Conservation (phyloP, 2,888 invertebrate genomes). For the Psococerastis gibbosa region DNA sequence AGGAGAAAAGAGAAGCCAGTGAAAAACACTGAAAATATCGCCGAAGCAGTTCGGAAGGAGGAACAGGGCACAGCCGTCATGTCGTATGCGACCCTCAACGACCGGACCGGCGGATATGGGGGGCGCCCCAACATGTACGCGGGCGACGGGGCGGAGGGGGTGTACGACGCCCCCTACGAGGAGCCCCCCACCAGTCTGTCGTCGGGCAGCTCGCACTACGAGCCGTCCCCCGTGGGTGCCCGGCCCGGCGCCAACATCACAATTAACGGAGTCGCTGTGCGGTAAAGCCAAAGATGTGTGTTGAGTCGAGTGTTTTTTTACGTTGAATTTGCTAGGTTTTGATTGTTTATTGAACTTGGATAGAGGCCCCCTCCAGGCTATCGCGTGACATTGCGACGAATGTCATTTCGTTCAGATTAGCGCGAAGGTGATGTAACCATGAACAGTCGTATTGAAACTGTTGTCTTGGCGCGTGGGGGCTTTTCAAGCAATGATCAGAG, state of each 20-base stretch:
- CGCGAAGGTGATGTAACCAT: too few species aligned
- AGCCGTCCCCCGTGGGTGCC: constrained; percentile 41
- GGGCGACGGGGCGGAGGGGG: constrained; percentile 38
- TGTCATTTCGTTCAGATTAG: too few species aligned
- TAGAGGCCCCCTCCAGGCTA: too few species aligned
- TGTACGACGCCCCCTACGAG: constrained; percentile 59
- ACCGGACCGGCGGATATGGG: constrained; percentile 31
- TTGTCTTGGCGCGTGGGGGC: too few species aligned
- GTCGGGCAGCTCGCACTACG: constrained; percentile 39
- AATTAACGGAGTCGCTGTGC: constrained; percentile 74
- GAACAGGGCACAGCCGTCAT: constrained; percentile 74
- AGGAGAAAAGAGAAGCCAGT: constrained; percentile 70
- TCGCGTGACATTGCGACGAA: too few species aligned
- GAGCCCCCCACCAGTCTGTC: constrained; percentile 34
- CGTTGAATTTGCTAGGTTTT: too few species aligned
- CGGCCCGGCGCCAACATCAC: constrained; percentile 45
- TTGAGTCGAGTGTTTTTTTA: too few species aligned
- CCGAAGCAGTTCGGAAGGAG: constrained; percentile 69
- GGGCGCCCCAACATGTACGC: constrained; percentile 31
- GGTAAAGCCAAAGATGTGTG: too few species aligned
- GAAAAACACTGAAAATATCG: constrained; percentile 74
- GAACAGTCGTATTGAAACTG: too few species aligned
- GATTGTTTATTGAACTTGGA: too few species aligned
- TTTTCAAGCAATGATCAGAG: too few species aligned
- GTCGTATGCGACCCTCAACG: constrained; percentile 71